Evolutionary conservation across 2,888 invertebrate genomes (phyloP).

Genomic region (Hydropsyche betteni): DNA sequence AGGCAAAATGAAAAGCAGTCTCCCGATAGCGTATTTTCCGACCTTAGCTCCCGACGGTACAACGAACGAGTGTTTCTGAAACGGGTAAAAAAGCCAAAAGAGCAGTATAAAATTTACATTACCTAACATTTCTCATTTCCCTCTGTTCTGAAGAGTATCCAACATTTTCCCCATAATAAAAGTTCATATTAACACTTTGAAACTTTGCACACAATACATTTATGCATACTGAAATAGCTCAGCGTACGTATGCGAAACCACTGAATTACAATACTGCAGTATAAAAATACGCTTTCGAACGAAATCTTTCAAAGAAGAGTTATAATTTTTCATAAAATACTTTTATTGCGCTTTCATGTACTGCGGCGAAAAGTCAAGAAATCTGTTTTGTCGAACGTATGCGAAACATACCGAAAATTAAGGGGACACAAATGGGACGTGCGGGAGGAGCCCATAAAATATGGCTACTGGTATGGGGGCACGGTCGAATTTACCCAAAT

Average conservation of each 20-base stretch:
- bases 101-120: slow-evolving; percentile 24
- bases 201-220: slow-evolving; percentile 10
- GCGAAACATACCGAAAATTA: slow-evolving; percentile 9
- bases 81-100: slow-evolving; percentile 5
- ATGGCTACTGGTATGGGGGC: neutral
- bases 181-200: slow-evolving; percentile 14
- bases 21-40: slow-evolving; percentile 17
- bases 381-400: neutral
- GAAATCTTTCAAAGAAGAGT: too few species aligned
- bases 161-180: slow-evolving; percentile 21
- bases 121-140: slow-evolving; percentile 30
- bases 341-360: too few species aligned
- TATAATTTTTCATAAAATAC: too few species aligned
- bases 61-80: slow-evolving; percentile 6
- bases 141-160: slow-evolving; percentile 4
- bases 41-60: slow-evolving; percentile 23
- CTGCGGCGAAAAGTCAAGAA: too few species aligned
- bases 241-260: too few species aligned
- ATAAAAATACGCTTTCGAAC: too few species aligned
- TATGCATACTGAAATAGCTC: neutral
- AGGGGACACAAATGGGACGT: slow-evolving; percentile 3
- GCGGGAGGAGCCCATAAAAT: slow-evolving; percentile 7
- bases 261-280: too few species aligned
- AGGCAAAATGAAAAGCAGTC: slow-evolving; percentile 22
- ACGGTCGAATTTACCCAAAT: slow-evolving; percentile 30